Evolutionary conservation across 2,888 invertebrate species (phyloP), one percentile per base, ranked within the genome.

Genomic region (Callyntrura sp.): DNA sequence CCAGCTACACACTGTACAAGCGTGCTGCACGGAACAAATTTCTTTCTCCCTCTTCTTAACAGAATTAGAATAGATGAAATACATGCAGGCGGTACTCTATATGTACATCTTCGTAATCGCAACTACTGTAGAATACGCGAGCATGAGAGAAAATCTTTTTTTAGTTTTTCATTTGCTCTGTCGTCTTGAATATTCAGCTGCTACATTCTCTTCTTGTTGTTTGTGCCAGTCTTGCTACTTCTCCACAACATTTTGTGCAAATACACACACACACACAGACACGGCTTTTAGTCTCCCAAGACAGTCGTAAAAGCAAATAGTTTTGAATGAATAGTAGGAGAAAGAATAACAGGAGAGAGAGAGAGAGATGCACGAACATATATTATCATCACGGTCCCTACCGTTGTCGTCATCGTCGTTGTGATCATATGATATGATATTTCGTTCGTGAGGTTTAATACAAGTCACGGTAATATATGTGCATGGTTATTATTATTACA

Each of bases 221-320:
- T 79, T n/a, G 20, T 45, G 65, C 65, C 6, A 6, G 35, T 82
- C 20, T 65, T 82, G 82, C 62, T 78, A 23, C 35, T 84, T n/a
- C 65, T 20, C 1, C n/a, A 68, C 43, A 70, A 28, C 17, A 70
- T 14, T 76, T 68, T 62, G 25, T 73, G 51, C 51, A 51, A 51
- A 14, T 20, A 60, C 12, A 55, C 78, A 78, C 5, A 20, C 25
- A 43, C 81, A 17, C 23, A 20, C 25, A 43, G 62, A 17, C 23
- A 43, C 78, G 28, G 57, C 25, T 68, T 60, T 55, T 48, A 76
- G 35, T 84, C 84, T 88, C 88, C 88, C 88, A 88, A 78, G 84
- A 78, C 84, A 84, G 78, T 88, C 88, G 68, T 88, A 88, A 88
- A 88, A 84, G 78, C 60, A 88, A 84, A 88, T 88, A 88, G 88